Base-by-base conservation (phyloP, 2,113 vertebrate species). In the Spea bombifrons region DNA sequence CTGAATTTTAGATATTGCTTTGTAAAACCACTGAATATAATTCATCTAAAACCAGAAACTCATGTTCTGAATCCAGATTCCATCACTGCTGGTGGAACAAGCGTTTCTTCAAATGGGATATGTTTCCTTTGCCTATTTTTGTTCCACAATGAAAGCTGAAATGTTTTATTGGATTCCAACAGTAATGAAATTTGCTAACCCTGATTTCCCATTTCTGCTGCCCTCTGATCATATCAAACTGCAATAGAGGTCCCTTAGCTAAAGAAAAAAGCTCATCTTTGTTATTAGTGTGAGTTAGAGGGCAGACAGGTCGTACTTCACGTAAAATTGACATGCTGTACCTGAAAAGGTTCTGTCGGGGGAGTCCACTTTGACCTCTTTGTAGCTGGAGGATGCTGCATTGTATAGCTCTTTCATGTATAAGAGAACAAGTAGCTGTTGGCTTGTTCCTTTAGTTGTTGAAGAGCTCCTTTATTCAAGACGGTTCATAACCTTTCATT, bases 201-300 rank as follows among this genome's bases (percentile, higher is more conserved):
- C 63, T 80, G 63, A 67, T 80, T 80, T 68, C 53, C 71, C 17
- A 68, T 55, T 16, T 68, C 44, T 13, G 12, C 50, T 80, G 78
- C 71, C 78, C 78, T 80, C 71, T 80, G 78, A 74, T 66, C 71
- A 67, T 67, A 49, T 57, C 50, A 46, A 15, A 73, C 7, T 80
- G 16, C 30, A n/a, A 50, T 67, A 17, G 44, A 50, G 17, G 69
- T 75, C 63, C 70, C 76, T 43, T 55, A 49, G 71, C 63, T 49
- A 50, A 57, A 47, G 63, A 52, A 55, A 73, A 43, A 67, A 46
- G 47, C 53, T 66, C 63, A 66, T 50, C 64, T 49, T 74, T 74
- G 13, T 80, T 46, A 74, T 80, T 45, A 63, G 9, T 74, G 52
- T 80, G 71, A 49, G 65, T n/a, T 50, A 53, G 64, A 61, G 78